Base-by-base conservation (phyloP, 2,888 invertebrate genomes). In the Protula sp. region DNA sequence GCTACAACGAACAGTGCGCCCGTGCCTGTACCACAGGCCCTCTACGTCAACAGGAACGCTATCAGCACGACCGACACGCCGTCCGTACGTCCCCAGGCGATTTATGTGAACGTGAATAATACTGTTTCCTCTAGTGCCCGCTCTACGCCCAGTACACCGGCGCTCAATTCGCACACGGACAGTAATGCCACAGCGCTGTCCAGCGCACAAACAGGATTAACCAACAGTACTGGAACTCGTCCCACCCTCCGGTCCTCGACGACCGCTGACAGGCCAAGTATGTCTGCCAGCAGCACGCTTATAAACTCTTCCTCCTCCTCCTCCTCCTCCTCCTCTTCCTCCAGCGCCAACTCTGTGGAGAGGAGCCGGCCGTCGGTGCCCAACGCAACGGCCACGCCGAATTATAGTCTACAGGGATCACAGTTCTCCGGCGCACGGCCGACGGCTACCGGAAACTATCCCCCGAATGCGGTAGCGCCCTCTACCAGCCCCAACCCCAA, bases 1-100 rank as follows among this genome's bases (percentile, higher is more conserved):
- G 3, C 53, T 9, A 24, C 28, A 26, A 27, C 5, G 5, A 28
- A 5, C 29, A 5, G 28, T 9, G 53, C 53, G 5, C 9, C 26
- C 26, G 55, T 55, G 55, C 62, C 62, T 19, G 59, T 59, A 22
- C 62, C 62, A 5, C 62, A 62, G 47, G 55, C 56, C 0, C 53
- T 62, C 2, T 62, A 59, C 29, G 48, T 59, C 30, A 62, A 62
- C 59, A 62, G 48, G 45, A 58, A 51, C 29, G 51, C 55, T 5
- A 28, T 59, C 30, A 62, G 59, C 59, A 62, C 47, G 45, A 58
- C 38, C 29, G 51, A 48, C 5, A 24, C 22, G 30, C 2, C 26
- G 2, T 2, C 2, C 22, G 28, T 30, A 14, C 29, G 19, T 26
- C 48, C 48, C 2, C 54, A 54, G 31, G 38, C 38, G 9, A 14